Conservation (phyloP, 2,797 vertebrate genomes). For the Pachyuromys duprasi region DNA sequence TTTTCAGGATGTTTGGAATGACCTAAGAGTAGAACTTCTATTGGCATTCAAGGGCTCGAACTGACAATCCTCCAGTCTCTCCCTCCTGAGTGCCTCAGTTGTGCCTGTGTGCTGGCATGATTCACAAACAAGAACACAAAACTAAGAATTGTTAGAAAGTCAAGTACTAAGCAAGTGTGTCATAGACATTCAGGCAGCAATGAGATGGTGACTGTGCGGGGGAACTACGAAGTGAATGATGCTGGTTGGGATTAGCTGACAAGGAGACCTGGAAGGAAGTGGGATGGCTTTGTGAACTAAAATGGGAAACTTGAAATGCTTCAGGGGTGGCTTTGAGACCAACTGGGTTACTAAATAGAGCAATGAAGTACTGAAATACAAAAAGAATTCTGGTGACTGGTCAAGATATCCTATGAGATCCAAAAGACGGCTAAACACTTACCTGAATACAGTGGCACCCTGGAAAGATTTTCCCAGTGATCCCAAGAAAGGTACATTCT, state of each 20-base stretch:
- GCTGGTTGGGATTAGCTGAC: neutral
- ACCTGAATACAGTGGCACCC: neutral
- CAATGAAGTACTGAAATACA: neutral
- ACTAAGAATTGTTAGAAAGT: neutral
- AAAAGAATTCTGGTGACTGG: neutral
- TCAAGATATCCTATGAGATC: neutral
- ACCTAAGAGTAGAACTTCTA: slow-evolving; percentile 3
- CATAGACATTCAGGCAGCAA: neutral
- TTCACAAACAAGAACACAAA: neutral
- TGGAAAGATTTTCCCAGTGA: neutral
- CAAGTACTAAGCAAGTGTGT: neutral
- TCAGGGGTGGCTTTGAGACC: neutral
- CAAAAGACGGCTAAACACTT: neutral
- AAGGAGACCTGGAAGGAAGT: neutral
- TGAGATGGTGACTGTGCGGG: neutral
- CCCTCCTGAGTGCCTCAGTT: neutral
- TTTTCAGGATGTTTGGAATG: neutral
- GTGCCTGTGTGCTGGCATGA: neutral
- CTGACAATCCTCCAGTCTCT: neutral
- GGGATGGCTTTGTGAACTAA: neutral
- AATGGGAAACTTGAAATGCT: neutral
- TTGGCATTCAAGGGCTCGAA: neutral
- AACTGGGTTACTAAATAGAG: neutral
- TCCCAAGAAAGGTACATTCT: neutral
- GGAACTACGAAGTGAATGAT: neutral